Evolutionary conservation across 2,113 vertebrate genomes (phyloP).

Genomic region (Entelurus aequoreus): DNA sequence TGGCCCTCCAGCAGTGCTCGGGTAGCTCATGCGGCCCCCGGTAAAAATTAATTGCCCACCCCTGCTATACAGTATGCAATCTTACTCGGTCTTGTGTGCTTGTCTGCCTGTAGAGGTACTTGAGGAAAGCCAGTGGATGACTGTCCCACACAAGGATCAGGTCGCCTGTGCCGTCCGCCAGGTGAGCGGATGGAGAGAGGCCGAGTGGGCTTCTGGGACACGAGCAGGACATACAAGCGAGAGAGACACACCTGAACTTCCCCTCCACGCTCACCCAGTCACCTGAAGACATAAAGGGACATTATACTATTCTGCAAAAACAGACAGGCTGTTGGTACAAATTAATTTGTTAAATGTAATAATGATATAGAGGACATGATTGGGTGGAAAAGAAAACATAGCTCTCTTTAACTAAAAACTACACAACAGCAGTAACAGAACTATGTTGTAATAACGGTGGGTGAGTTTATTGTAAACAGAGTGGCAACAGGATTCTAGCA

Average conservation of each 20-base stretch:
- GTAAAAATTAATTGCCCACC: too few species aligned
- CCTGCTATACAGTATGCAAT: background rate
- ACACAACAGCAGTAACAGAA: too few species aligned
- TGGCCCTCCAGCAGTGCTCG: too few species aligned
- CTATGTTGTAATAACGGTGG: background rate
- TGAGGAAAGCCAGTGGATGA: slow-evolving; percentile 68
- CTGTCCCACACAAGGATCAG: slow-evolving; percentile 78
- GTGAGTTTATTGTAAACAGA: too few species aligned
- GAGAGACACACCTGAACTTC: slow-evolving; percentile 70
- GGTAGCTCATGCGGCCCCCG: too few species aligned
- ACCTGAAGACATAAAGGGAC: slow-evolving; percentile 25
- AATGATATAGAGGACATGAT: too few species aligned
- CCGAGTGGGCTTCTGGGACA: slow-evolving; percentile 76
- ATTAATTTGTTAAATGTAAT: too few species aligned
- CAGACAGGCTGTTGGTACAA: background rate
- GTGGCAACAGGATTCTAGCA: too few species aligned
- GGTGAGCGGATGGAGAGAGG: slow-evolving; percentile 77
- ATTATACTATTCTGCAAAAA: background rate
- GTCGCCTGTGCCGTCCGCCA: slow-evolving; percentile 79
- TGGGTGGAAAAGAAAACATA: too few species aligned
- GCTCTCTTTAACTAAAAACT: too few species aligned
- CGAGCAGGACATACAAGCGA: slow-evolving; percentile 81
- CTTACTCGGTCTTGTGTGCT: slow-evolving; percentile 74
- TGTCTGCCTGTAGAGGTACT: slow-evolving; percentile 74
- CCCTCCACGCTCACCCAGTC: slow-evolving; percentile 71